Evolutionary conservation across 2,888 invertebrate species (phyloP).

Genomic region (Drosophila nr. perissopoda): DNA sequence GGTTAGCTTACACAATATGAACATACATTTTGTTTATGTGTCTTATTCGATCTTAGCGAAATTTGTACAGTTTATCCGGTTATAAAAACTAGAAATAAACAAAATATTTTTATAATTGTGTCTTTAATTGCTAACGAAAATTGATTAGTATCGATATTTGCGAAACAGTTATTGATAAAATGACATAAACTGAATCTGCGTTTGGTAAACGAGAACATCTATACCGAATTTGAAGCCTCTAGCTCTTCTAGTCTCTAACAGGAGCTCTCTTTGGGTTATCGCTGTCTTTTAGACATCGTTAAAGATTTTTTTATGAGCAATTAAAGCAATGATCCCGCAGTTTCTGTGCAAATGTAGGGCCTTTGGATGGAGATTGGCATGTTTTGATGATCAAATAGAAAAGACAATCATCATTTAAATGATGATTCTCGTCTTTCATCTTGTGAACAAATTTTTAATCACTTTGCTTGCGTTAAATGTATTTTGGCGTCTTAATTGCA

Average conservation of each 20-base stretch:
- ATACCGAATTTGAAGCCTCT: not conserved
- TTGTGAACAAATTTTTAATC: constrained; percentile 44
- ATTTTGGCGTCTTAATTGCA: constrained; percentile 65
- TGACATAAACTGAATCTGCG: not conserved
- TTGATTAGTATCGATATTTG: not conserved
- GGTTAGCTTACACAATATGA: not conserved
- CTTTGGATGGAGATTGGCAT: constrained; percentile 30
- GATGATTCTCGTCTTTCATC: constrained; percentile 4
- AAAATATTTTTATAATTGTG: not conserved
- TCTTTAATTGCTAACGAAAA: not conserved
- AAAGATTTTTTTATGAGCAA: constrained; percentile 36
- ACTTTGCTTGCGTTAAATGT: constrained; percentile 55
- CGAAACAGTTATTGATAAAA: not conserved
- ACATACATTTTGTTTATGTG: not conserved
- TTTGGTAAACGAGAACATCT: not conserved
- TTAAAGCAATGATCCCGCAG: constrained; percentile 42
- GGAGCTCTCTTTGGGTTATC: not conserved
- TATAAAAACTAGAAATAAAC: not conserved
- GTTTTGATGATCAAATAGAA: constrained; percentile 40
- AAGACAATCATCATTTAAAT: constrained; percentile 47
- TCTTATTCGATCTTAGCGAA: not conserved
- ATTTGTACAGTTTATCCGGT: not conserved
- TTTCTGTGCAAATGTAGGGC: constrained; percentile 7
- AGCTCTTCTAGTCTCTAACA: not conserved
- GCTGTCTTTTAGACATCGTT: constrained; percentile 26